Evolutionary conservation across 2,113 vertebrate genomes (phyloP).

Genomic region (Tauraco erythrolophus): DNA sequence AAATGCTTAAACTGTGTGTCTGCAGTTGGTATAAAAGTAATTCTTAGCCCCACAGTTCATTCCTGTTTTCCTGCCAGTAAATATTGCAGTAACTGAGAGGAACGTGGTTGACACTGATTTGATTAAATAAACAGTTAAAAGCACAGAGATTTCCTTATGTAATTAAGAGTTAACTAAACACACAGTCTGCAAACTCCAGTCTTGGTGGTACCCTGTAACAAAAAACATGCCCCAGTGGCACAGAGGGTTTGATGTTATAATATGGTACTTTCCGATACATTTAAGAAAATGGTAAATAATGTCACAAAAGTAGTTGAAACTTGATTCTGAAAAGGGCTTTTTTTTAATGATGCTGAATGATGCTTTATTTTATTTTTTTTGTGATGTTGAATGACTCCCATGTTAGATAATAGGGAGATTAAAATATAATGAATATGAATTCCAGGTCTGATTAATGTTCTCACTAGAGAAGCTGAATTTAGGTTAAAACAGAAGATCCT

Average conservation of each 20-base stretch:
- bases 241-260: neutral
- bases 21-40: neutral
- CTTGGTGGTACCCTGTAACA: neutral
- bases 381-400: neutral
- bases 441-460: neutral
- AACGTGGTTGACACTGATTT: neutral
- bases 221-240: neutral
- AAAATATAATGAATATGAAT: neutral
- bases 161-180: neutral
- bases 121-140: neutral
- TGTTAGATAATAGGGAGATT: neutral
- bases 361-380: neutral
- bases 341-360: neutral
- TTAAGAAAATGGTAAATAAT: neutral
- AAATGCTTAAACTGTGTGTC: neutral
- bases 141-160: neutral
- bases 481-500: neutral
- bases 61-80: neutral
- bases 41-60: neutral
- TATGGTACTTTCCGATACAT: rapidly evolving
- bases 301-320: neutral
- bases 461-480: neutral
- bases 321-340: neutral
- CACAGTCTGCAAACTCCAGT: neutral
- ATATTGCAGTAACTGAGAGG: neutral